A percentile compares a stretch with the other conserved stretches of the same genome.
These are phyloP conservation scores for Vombatus ursinus DNA, from an alignment of 2,113 vertebrate species.

Conservation along the genomic window DNA sequence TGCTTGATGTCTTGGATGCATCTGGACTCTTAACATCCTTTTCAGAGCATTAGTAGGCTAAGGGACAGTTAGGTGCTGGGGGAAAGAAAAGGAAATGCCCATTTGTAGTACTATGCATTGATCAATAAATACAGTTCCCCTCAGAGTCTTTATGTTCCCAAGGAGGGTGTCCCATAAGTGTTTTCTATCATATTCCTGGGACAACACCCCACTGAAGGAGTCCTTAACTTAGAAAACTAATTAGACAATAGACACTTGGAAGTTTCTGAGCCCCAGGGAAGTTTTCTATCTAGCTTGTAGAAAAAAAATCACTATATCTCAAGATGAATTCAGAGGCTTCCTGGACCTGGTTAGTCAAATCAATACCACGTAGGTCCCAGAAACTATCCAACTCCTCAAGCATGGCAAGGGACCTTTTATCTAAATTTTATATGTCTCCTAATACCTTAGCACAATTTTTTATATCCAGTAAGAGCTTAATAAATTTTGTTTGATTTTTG, in stretches of 20 bases:
- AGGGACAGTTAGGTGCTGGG: not conserved
- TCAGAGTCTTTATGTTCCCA: not conserved
- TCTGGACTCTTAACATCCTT: not conserved
- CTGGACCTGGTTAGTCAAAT: not conserved
- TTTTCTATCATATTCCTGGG: not conserved
- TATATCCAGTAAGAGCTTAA: not conserved
- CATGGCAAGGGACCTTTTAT: not conserved
- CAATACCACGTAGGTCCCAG: not conserved
- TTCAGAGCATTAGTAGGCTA: not conserved
- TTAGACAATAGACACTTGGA: not conserved
- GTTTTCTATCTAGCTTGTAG: not conserved
- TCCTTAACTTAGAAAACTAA: not conserved
- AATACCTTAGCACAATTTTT: not conserved
- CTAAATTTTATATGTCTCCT: not conserved
- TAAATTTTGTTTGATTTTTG: not conserved
- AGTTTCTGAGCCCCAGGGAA: not conserved
- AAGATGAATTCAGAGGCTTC: not conserved
- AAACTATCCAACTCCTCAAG: not conserved
- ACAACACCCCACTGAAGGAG: not conserved
- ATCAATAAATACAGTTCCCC: not conserved
- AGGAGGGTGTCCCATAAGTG: not conserved
- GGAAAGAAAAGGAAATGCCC: not conserved
- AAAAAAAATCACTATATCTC: not conserved
- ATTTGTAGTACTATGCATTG: not conserved
- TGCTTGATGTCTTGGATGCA: not conserved